Conservation (phyloP, 2,888 invertebrate genomes). For the Drosophila yooni region DNA sequence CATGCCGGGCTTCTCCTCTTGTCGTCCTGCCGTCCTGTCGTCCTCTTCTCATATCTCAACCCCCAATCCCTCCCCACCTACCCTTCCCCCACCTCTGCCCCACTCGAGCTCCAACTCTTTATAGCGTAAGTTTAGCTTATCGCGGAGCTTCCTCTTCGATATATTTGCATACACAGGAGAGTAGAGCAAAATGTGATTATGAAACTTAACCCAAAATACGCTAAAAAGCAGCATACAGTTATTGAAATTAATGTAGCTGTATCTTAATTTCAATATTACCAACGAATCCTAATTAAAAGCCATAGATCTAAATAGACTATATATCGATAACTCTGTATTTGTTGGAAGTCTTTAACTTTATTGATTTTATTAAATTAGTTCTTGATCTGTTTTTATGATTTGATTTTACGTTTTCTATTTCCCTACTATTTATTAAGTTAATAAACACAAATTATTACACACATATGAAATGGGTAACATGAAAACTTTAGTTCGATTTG, state of each 20-base stretch:
- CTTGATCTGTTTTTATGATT: not conserved
- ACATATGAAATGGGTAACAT: not conserved
- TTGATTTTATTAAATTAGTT: not conserved
- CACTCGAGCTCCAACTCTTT: not conserved
- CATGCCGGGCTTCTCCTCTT: constrained; percentile 14
- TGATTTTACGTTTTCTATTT: not conserved
- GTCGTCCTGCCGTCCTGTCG: not conserved
- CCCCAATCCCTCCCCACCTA: not conserved
- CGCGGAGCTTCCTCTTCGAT: not conserved
- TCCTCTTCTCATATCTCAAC: not conserved
- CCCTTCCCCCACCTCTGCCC: not conserved
- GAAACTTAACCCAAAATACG: not conserved
- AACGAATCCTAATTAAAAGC: not conserved
- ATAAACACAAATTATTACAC: not conserved
- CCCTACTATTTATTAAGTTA: not conserved
- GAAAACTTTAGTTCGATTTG: not conserved
- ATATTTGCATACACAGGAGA: not conserved
- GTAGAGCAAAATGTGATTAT: not conserved
- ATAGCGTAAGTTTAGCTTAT: not conserved
- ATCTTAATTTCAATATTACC: not conserved
- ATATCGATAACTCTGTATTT: not conserved
- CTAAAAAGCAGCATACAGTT: not conserved
- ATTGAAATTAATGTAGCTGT: not conserved
- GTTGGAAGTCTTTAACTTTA: not conserved
- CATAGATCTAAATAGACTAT: not conserved